Evolutionary conservation across 2,888 invertebrate species (phyloP), one percentile per base, ranked within the genome.

Genomic region (Cyaniris semiargus): DNA sequence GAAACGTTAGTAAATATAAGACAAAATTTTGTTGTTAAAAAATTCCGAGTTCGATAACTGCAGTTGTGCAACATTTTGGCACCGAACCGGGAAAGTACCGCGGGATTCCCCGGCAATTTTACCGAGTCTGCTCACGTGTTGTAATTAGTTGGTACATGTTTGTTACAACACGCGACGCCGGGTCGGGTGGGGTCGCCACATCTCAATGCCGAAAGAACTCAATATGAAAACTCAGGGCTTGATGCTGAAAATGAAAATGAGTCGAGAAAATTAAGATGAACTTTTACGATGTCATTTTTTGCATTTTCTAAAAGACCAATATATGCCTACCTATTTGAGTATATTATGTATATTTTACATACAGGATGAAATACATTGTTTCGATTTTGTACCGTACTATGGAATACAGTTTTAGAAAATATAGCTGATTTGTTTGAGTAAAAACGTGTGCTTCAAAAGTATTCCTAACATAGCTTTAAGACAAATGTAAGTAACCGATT

Each of bases 91-190:
- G 15, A 6, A 66, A 66, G 18, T 66, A 31, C 10, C 21, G 10
- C 60, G 60, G 60, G 60, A 23, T 60, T 66, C 66, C 66, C 66
- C 27, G 66, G 66, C 27, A 0, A 60, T 8, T 60, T 18, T 66
- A 18, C 66, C 6, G 23, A 23, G 31, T 31, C 18, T 31, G 66
- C 27, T 27, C 13, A 60, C 27, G 27, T 66, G 66, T 66, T 66
- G 66, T 66, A 66, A 66, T 66, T 27, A 66, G 66, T 66, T 31
- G 27, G 66, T 31, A 13, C 60, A 66, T 31, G 66, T 66, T 66
- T 18, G 13, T 27, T 53, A 53, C 66, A 31, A 21, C 23, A 23
- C 60, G 21, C 23, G 23, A 60, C 21, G 21, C 31, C 15, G 66
- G 27, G 27, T 31, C 5, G 66, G 66, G 66, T 27, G 13, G 66